phyloP scores from a whole-genome alignment of 2,113 vertebrate genomes.

The Bubo blakistoni region DNA sequence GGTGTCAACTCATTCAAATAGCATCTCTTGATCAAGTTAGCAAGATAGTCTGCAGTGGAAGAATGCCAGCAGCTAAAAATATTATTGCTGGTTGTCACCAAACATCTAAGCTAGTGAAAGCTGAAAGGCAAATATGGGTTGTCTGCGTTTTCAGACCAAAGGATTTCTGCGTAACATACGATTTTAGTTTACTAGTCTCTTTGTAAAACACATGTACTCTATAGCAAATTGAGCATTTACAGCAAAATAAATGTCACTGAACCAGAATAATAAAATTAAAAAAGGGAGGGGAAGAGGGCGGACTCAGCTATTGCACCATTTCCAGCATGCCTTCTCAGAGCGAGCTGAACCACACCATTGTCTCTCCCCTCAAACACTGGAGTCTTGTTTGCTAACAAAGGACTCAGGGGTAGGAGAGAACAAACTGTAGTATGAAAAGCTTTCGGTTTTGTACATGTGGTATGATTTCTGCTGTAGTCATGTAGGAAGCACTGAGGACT shows the following conservation, averaged over 20 bases:
- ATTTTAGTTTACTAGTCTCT: neutral
- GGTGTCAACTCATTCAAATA: neutral
- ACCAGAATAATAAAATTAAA: neutral
- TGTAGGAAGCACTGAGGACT: neutral
- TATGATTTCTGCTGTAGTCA: neutral
- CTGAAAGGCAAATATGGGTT: neutral
- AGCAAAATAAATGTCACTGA: neutral
- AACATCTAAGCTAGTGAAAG: neutral
- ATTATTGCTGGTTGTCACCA: neutral
- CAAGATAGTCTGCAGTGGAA: neutral
- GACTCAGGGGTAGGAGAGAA: neutral
- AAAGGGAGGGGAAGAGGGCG: fast-evolving
- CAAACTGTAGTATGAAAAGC: neutral
- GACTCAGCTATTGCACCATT: neutral
- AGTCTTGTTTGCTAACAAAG: slow-evolving; percentile 32
- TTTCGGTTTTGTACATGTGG: neutral
- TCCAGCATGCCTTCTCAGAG: neutral
- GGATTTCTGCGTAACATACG: neutral
- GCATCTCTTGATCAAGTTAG: neutral
- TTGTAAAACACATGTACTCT: neutral
- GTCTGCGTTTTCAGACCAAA: neutral
- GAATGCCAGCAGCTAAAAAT: neutral
- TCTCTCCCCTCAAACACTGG: slow-evolving; percentile 2
- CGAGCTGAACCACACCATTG: slow-evolving; percentile 10
- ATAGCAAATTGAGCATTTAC: neutral